Percentiles rank a stretch among this genome's conserved stretches.
phyloP scores from a whole-genome alignment of 2,888 invertebrate genomes.

The Gari tellinella region DNA sequence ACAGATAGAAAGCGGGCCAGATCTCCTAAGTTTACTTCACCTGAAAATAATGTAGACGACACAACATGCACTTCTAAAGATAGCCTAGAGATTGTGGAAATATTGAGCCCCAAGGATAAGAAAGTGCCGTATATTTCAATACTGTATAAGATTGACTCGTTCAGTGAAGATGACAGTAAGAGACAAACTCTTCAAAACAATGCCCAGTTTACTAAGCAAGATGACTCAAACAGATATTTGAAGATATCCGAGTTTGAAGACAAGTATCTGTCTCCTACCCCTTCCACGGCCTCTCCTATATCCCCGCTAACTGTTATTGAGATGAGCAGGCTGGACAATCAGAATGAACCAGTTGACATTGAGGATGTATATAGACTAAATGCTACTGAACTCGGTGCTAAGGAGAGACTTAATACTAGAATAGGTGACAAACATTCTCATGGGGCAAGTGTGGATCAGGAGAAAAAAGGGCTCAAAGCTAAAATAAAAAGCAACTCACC shows the following conservation, averaged over 20 bases:
- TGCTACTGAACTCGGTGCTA: not conserved
- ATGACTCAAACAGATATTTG: conserved; percentile 66
- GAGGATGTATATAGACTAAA: conserved; percentile 60
- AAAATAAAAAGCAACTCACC: too few relatives aligned
- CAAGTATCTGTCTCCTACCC: conserved; percentile 48
- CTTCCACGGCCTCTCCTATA: conserved; percentile 66
- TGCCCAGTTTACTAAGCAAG: conserved; percentile 25
- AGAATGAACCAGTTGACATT: conserved; percentile 75
- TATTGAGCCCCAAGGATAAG: conserved; percentile 49
- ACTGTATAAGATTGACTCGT: conserved; percentile 16
- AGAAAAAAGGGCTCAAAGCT: not conserved
- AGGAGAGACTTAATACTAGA: too few relatives aligned
- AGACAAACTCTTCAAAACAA: not conserved
- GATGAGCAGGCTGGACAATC: conserved; percentile 78
- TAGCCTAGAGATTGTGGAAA: conserved; percentile 76
- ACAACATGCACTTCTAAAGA: conserved; percentile 42
- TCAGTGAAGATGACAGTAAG: conserved; percentile 3
- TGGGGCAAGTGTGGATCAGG: too few relatives aligned
- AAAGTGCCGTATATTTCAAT: not conserved
- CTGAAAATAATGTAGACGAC: conserved; percentile 22
- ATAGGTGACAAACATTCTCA: too few relatives aligned
- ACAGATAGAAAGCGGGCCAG: not conserved
- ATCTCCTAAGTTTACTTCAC: conserved; percentile 43
- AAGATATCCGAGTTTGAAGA: conserved; percentile 56
- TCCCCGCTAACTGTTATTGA: conserved; percentile 82